Conservation (phyloP, 2,888 invertebrate genomes). For the Meghimatium bilineatum region DNA sequence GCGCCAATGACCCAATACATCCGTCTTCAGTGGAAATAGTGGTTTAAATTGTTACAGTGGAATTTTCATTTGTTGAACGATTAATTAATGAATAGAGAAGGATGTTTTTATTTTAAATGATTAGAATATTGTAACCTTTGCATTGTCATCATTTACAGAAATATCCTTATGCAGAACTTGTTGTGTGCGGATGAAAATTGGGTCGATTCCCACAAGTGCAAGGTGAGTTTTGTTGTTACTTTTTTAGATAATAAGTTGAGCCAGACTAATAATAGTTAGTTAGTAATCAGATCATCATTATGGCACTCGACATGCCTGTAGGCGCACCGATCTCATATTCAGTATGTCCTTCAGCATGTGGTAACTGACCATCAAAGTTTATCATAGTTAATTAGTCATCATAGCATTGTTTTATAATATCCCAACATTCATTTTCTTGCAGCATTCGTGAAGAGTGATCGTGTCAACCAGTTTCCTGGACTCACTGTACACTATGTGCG, state of each 20-base stretch:
- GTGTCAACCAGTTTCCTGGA: conserved; percentile 92
- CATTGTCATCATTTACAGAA: conserved; percentile 77
- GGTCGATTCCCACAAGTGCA: conserved; percentile 98
- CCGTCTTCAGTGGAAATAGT: too few species aligned
- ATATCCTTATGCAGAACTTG: conserved; percentile 93
- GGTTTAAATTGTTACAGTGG: too few species aligned
- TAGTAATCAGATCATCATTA: too few species aligned
- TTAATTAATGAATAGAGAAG: too few species aligned
- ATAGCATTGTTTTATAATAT: neutral
- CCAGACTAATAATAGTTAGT: too few species aligned
- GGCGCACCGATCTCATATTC: too few species aligned
- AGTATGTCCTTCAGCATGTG: too few species aligned
- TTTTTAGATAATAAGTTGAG: neutral
- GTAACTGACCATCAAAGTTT: too few species aligned
- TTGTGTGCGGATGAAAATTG: conserved; percentile 99
- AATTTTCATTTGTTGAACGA: too few species aligned
- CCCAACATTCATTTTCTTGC: conserved; percentile 37
- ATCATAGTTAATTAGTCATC: too few species aligned
- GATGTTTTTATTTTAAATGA: neutral
- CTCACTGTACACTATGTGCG: conserved; percentile 93
- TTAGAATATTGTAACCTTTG: neutral
- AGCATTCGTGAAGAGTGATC: conserved; percentile 96
- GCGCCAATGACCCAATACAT: too few species aligned
- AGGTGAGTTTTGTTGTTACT: conserved; percentile 77
- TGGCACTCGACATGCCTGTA: too few species aligned